These are phyloP conservation scores for Eucidaris tribuloides DNA, from an alignment of 35 echinoderm and acorn worm species.

Conservation along the genomic window DNA sequence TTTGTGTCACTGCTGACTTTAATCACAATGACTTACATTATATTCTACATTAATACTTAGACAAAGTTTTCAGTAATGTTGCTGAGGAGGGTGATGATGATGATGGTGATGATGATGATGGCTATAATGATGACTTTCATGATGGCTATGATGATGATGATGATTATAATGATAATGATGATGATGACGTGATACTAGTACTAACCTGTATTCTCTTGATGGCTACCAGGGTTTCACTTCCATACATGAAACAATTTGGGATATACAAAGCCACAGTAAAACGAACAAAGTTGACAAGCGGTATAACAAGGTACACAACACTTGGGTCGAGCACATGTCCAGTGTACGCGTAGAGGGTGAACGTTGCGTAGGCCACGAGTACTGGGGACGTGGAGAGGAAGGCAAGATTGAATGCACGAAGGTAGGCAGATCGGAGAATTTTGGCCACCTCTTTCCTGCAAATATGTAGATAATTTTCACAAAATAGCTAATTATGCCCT, in stretches of 20 bases:
- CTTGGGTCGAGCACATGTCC: slow-evolving; percentile 31
- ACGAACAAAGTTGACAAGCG: slow-evolving; percentile 35
- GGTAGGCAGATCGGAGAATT: slow-evolving; percentile 19
- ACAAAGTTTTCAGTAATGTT: too few relatives aligned
- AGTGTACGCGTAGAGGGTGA: slow-evolving; percentile 9
- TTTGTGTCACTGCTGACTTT: too few relatives aligned
- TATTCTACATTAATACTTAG: too few relatives aligned
- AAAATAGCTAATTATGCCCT: neutral
- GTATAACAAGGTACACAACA: slow-evolving; percentile 39
- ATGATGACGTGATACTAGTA: neutral
- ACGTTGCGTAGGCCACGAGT: slow-evolving; percentile 35
- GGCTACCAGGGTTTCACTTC: slow-evolving; percentile 29
- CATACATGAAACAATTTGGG: slow-evolving; percentile 37
- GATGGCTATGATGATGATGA: too few relatives aligned
- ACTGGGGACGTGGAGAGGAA: slow-evolving; percentile 29
- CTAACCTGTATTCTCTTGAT: slow-evolving; percentile 59
- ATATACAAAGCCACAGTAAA: neutral
- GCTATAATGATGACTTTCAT: too few relatives aligned
- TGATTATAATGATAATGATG: too few relatives aligned
- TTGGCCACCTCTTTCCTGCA: slow-evolving; percentile 59
- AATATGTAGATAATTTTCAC: neutral
- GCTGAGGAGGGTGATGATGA: too few relatives aligned
- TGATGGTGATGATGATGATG: too few relatives aligned
- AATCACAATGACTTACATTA: too few relatives aligned
- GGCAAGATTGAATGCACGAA: neutral